These are phyloP conservation scores for Parasteatoda lunata DNA, from an alignment of 2,888 invertebrate genomes.

Conservation along the genomic window DNA sequence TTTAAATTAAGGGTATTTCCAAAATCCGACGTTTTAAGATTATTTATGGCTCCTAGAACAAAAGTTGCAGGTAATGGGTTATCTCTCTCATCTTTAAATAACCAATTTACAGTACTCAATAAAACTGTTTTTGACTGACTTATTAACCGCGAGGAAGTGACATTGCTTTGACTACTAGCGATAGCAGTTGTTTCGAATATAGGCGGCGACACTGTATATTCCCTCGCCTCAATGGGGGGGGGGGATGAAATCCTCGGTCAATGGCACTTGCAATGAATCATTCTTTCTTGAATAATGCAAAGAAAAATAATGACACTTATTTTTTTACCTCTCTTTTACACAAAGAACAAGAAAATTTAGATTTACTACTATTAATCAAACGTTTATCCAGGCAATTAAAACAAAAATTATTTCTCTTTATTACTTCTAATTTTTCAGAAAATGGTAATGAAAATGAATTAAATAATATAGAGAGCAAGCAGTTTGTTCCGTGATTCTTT, in stretches of 20 bases:
- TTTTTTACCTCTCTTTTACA: background rate
- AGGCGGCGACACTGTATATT: background rate
- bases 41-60: background rate
- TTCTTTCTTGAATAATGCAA: background rate
- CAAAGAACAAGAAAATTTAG: background rate
- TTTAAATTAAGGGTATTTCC: too few relatives aligned
- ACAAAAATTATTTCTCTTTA: background rate
- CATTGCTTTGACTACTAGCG: background rate
- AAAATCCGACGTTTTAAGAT: background rate
- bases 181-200: background rate
- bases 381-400: background rate
- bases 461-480: too few relatives aligned
- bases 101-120: background rate
- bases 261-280: background rate
- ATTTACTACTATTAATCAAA: background rate
- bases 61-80: background rate
- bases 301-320: background rate
- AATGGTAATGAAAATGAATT: too few relatives aligned
- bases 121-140: constrained; percentile 1
- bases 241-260: background rate
- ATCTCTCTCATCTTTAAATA: background rate
- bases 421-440: too few relatives aligned
- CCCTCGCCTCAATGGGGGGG: background rate
- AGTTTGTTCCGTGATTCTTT: too few relatives aligned
- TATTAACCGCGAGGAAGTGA: background rate